Evolutionary conservation across 2,888 invertebrate species (phyloP).

Genomic region (Tortrix viridana): DNA sequence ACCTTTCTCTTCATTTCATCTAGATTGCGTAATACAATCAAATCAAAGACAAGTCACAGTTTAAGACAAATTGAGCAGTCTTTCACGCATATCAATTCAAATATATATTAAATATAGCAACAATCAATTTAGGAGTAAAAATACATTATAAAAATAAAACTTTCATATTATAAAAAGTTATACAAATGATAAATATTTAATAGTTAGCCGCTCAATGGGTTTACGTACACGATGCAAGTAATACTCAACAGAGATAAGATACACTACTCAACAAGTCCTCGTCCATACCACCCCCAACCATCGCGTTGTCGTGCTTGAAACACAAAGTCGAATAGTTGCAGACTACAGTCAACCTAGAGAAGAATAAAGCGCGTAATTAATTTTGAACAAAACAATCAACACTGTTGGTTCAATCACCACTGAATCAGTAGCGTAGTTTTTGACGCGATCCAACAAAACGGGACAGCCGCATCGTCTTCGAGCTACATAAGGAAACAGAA

Average conservation of each 20-base stretch:
- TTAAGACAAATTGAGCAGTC: conserved; percentile 31
- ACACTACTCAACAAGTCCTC: conserved; percentile 4
- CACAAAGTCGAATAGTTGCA: conserved; percentile 36
- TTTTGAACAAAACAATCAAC: conserved; percentile 47
- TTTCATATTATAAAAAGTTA: conserved; percentile 12
- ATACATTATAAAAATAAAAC: conserved; percentile 1
- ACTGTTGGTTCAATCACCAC: conserved; percentile 52
- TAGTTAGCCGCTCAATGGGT: conserved; percentile 9
- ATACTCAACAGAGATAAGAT: conserved; percentile 33
- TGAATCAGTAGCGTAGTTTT: conserved; percentile 35
- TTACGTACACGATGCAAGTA: conserved; percentile 30
- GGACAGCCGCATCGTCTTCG: conserved; percentile 17
- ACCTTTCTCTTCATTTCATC: conserved; percentile 11
- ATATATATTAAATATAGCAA: conserved; percentile 1
- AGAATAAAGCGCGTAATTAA: conserved; percentile 53
- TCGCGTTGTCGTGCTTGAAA: conserved; percentile 32
- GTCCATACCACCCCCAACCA: conserved; percentile 24
- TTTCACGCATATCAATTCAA: conserved; percentile 15
- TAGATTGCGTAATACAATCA: background rate
- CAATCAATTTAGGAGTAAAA: conserved; percentile 15
- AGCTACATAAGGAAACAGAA: conserved; percentile 9
- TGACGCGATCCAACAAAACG: conserved; percentile 14
- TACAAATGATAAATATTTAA: conserved; percentile 20
- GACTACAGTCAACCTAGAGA: conserved; percentile 33
- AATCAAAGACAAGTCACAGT: conserved; percentile 3